These are phyloP conservation scores for Eupithecia exiguata DNA, from an alignment of 2,888 invertebrate species.

Conservation along the genomic window DNA sequence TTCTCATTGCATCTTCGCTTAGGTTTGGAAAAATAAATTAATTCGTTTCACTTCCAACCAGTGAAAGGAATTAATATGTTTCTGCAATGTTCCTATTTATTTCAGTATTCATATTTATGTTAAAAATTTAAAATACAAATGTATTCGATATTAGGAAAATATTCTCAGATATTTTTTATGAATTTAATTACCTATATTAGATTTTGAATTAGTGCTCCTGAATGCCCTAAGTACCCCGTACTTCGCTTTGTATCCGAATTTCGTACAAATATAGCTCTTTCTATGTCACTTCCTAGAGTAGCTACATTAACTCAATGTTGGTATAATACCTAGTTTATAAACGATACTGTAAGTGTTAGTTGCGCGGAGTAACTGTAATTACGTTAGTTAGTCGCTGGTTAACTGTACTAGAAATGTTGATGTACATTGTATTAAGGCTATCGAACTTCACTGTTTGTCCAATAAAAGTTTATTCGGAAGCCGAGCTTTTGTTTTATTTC, in stretches of 20 bases:
- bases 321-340: constrained; percentile 30
- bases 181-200: neutral
- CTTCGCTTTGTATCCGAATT: constrained; percentile 18
- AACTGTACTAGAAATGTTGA: constrained; percentile 73
- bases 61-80: constrained; percentile 54
- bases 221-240: neutral
- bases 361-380: constrained; percentile 44
- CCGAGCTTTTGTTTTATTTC: constrained; percentile 66
- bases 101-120: constrained; percentile 31
- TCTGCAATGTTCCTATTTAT: constrained; percentile 58
- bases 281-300: constrained; percentile 75
- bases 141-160: neutral
- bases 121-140: neutral
- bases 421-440: constrained; percentile 70
- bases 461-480: constrained; percentile 81
- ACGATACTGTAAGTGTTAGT: constrained; percentile 42
- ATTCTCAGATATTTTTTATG: neutral
- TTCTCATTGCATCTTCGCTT: constrained; percentile 7
- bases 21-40: constrained; percentile 34
- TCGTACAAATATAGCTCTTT: constrained; percentile 71
- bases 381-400: constrained; percentile 56
- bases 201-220: neutral
- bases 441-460: constrained; percentile 72
- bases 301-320: constrained; percentile 28
- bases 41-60: constrained; percentile 63